These are phyloP conservation scores for Ruditapes philippinarum DNA, from an alignment of 1,140 invertebrate genomes.

Conservation along the genomic window DNA sequence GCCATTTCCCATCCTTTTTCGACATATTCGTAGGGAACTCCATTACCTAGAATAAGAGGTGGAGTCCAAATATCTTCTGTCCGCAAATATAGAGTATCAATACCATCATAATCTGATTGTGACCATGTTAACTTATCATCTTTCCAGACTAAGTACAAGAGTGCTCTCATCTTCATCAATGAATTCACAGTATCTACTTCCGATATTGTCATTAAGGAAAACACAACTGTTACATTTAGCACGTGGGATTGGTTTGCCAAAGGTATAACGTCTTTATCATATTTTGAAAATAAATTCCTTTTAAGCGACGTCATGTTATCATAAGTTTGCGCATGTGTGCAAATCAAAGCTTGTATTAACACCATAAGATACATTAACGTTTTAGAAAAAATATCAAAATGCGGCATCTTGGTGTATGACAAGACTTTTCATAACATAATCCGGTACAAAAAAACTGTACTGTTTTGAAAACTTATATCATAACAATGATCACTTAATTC, in stretches of 20 bases:
- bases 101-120: background rate
- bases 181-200: background rate
- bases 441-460: no score
- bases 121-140: background rate
- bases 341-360: background rate
- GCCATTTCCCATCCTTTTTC: background rate
- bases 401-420: no score
- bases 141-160: background rate
- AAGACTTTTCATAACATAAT: no score
- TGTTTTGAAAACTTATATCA: no score
- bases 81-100: constrained; percentile 37
- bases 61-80: constrained; percentile 56
- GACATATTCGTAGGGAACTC: background rate
- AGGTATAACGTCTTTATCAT: background rate
- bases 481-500: no score
- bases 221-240: background rate
- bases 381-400: no score
- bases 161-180: background rate
- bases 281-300: background rate
- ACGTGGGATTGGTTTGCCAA: background rate
- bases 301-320: background rate
- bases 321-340: background rate
- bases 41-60: constrained; percentile 55
- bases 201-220: background rate
- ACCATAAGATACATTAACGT: no score